Evolutionary conservation across 2,888 invertebrate species (phyloP).

Genomic region (Thereva nobilitata): DNA sequence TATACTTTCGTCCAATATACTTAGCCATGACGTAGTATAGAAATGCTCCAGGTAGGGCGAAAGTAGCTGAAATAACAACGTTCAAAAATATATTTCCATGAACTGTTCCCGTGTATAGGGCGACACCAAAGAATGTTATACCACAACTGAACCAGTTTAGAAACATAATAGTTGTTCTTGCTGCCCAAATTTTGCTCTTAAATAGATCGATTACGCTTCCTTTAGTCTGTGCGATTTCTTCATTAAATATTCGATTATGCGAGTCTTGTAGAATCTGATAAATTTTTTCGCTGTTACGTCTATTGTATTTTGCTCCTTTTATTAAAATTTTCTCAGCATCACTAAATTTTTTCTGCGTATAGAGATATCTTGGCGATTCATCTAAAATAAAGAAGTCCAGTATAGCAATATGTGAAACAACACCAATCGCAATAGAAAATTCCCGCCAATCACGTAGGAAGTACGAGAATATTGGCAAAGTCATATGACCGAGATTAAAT

Average conservation of each 20-base stretch:
- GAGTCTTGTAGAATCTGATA: slow-evolving; percentile 58
- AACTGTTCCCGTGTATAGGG: slow-evolving; percentile 78
- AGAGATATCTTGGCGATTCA: slow-evolving; percentile 80
- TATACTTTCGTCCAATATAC: slow-evolving; percentile 68
- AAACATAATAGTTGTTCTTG: slow-evolving; percentile 70
- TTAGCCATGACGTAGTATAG: slow-evolving; percentile 69
- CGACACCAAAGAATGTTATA: slow-evolving; percentile 81
- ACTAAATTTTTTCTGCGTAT: slow-evolving; percentile 67
- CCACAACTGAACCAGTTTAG: slow-evolving; percentile 83
- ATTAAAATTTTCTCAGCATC: slow-evolving; percentile 67
- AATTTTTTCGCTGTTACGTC: slow-evolving; percentile 61
- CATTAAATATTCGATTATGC: slow-evolving; percentile 52
- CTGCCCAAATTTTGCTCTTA: slow-evolving; percentile 67
- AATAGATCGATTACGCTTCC: slow-evolving; percentile 67
- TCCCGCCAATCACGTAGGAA: slow-evolving; percentile 69
- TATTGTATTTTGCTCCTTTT: slow-evolving; percentile 65
- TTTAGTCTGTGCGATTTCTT: slow-evolving; percentile 54
- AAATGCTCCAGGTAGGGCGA: slow-evolving; percentile 66
- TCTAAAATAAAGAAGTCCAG: slow-evolving; percentile 72
- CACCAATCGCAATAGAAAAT: slow-evolving; percentile 69
- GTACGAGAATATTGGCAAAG: slow-evolving; percentile 67
- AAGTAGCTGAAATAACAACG: slow-evolving; percentile 74
- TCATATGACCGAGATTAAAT: slow-evolving; percentile 71
- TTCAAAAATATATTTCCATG: slow-evolving; percentile 79
- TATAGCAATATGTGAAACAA: slow-evolving; percentile 65